Base-by-base conservation (phyloP, 1,140 invertebrate species). In the Drosophila varians region DNA sequence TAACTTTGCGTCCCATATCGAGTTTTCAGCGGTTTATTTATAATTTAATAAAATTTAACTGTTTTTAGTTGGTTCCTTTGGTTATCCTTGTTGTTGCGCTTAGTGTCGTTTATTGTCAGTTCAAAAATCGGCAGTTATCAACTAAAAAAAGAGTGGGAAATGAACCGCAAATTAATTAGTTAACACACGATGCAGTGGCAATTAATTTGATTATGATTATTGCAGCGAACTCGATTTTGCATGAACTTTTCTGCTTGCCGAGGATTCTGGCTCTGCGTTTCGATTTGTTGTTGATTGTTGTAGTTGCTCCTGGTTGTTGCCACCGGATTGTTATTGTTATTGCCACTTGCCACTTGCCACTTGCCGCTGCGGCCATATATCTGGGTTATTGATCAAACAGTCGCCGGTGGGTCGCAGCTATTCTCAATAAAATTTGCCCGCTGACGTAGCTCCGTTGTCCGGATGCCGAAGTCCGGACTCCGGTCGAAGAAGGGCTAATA, bases 1-100 rank as follows among this genome's bases (percentile, higher is more conserved):
- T 97, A 16, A 96, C 95, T 91, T 95, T 96, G 51, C 95, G 93
- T 38, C 95, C 96, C 96, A 97, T 97, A 77, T 56, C 8, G 18
- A 36, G 19, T 45, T 16, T 38, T 16, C n/a, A n/a, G n/a, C n/a
- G n/a, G n/a, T 16, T 12, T 1, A 6, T 42, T 42, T 31, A 42
- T 8, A 18, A 9, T 28, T 7, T 42, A n/a, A 45, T 8, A 23
- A 47, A 36, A n/a, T 52, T 45, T 38, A 25, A 11, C 18, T 19
- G 18, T 36, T 26, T 36, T 31, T 38, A 11, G 23, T 53, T 48
- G 25, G 11, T 36, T 70, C 38, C 19, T 72, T 38, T 4, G 36
- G 38, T 18, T 14, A 38, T 14, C 36, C 36, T 38, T 42, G 38
- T 18, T 34, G 38, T 42, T 71, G 16, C 55, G 49, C 28, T 61